These are phyloP conservation scores for Folsomia candida DNA, from an alignment of 2,888 invertebrate genomes.

Conservation along the genomic window DNA sequence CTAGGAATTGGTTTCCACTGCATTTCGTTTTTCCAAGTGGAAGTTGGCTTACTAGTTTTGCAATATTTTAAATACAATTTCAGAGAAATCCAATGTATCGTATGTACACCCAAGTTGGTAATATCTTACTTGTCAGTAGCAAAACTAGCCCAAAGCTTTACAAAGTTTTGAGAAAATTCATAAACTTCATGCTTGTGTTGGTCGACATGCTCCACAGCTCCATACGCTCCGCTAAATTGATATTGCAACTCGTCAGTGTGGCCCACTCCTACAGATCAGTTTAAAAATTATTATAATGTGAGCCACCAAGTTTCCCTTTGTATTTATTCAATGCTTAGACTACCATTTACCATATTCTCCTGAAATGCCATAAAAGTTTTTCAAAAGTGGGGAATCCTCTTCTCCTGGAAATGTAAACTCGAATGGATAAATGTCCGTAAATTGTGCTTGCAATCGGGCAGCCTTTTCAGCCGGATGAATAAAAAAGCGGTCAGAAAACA, in stretches of 20 bases:
- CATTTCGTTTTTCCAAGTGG: background rate
- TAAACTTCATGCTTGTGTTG: slow-evolving; percentile 10
- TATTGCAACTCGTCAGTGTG: slow-evolving; percentile 25
- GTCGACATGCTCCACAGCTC: slow-evolving; percentile 21
- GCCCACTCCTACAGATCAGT: too few relatives aligned
- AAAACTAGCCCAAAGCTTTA: slow-evolving; percentile 22
- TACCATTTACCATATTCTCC: slow-evolving; percentile 25
- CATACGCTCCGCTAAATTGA: slow-evolving; percentile 20
- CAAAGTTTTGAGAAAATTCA: slow-evolving; percentile 24
- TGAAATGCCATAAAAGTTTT: slow-evolving; percentile 3
- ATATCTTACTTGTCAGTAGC: slow-evolving; percentile 15
- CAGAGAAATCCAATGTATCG: too few relatives aligned
- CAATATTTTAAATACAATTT: too few relatives aligned
- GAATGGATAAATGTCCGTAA: slow-evolving; percentile 17
- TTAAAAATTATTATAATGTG: too few relatives aligned
- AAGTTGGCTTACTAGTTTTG: background rate
- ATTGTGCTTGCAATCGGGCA: slow-evolving; percentile 17
- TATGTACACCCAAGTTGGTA: too few relatives aligned
- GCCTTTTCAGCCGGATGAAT: slow-evolving; percentile 14
- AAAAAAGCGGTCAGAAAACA: slow-evolving; percentile 24
- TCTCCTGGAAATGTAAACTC: slow-evolving; percentile 26
- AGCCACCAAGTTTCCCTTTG: too few relatives aligned
- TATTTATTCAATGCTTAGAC: too few relatives aligned
- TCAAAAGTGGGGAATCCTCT: background rate
- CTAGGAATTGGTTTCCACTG: background rate